These are phyloP conservation scores for Emmelina monodactyla DNA, from an alignment of 2,888 invertebrate genomes.

Conservation along the genomic window DNA sequence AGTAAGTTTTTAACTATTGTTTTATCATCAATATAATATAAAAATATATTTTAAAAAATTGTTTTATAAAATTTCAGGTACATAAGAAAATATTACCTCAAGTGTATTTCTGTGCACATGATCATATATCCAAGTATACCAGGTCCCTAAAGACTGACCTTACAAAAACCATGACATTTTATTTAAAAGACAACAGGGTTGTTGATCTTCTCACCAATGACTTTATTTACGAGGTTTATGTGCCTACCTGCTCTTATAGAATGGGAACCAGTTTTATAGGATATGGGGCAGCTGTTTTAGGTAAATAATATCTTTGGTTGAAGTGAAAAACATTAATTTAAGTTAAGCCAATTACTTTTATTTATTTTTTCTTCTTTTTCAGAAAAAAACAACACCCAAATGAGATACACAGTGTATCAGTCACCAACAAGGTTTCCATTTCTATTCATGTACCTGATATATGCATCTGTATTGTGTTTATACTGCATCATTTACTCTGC, in stretches of 20 bases:
- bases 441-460: constrained; percentile 58
- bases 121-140: constrained; percentile 72
- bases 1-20: constrained; percentile 26
- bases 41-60: background rate
- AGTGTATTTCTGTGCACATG: constrained; percentile 70
- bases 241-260: constrained; percentile 95
- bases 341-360: constrained; percentile 1
- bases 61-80: constrained; percentile 50
- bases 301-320: constrained; percentile 44
- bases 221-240: constrained; percentile 77
- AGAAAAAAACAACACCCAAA: constrained; percentile 65
- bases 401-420: constrained; percentile 81
- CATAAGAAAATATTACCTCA: constrained; percentile 65
- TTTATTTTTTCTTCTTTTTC: constrained; percentile 31
- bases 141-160: constrained; percentile 34
- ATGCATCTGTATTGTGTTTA: background rate
- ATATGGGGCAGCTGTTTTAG: constrained; percentile 82
- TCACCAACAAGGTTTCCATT: constrained; percentile 74
- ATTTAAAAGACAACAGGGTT: constrained; percentile 23
- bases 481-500: constrained; percentile 23
- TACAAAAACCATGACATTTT: constrained; percentile 21
- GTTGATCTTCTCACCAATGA: constrained; percentile 24
- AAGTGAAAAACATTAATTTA: background rate
- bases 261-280: constrained; percentile 92
- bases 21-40: too few species aligned